Base-by-base conservation (phyloP, 1,140 invertebrate species). In the Ceratina calcarata region DNA sequence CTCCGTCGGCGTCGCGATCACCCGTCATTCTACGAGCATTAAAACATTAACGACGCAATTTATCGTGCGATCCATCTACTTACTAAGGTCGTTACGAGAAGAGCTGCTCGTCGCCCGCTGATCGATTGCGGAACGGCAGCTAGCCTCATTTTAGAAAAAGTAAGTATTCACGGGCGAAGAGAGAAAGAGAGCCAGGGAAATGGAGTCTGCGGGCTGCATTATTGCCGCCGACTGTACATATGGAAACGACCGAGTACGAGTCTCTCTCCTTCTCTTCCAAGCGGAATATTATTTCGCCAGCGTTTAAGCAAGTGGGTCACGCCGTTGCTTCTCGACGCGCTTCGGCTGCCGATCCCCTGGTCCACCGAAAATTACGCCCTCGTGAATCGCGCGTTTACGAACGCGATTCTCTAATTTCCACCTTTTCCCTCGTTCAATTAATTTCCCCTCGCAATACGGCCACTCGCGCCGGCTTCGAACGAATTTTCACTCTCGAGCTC, bases 261-360 rank as follows among this genome's bases (percentile, higher is more conserved):
- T 67, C 69, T 67, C 78, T 84, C 78, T 45, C 37, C 37, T 45
- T 45, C 80, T 76, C 62, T 58, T n/a, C 80, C 67, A 73, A 72
- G 67, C 80, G 62, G 80, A 86, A 86, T 86, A 86, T 85, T 86
- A 86, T 86, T 86, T 86, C 84, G 67, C 75, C 79, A 76, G 71
- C 83, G 83, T 86, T 86, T 85, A 85, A 82, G 80, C 83, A 86
- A 86, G 80, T 85, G 83, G 83, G 84, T 86, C 84, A 86, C 62
- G 61, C 45, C 58, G 67, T 45, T 67, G 83, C 66, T 75, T 75
- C 67, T 66, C 74, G 83, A 81, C 66, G 64, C 61, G 73, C 53
- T 69, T 70, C 83, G 73, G 37, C 67, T 51, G 60, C 57, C 71
- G 77, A 85, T 79, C 68, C 64, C 51, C 74, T 10, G 70, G 60